Conservation (phyloP, 2,797 vertebrate genomes). For the Craterocephalus amniculus region DNA sequence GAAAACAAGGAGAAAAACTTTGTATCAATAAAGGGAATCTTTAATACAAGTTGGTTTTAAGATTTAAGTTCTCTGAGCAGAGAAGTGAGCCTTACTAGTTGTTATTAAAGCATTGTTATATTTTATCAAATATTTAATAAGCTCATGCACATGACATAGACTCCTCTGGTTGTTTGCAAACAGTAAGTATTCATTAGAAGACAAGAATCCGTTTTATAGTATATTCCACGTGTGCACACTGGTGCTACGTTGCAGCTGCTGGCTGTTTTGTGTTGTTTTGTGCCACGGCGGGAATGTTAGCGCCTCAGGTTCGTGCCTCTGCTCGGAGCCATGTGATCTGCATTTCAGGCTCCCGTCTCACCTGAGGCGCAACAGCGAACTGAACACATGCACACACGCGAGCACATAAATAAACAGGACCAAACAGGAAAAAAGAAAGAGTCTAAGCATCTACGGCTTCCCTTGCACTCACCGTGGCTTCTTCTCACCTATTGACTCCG, state of each 20-base stretch:
- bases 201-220: too few species aligned
- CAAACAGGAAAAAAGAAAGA: slow-evolving; percentile 2
- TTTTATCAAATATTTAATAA: slow-evolving; percentile 1
- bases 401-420: background rate
- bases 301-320: slow-evolving; percentile 40
- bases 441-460: background rate
- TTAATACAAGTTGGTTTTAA: background rate
- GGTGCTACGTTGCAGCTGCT: background rate
- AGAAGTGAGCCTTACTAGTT: background rate
- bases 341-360: slow-evolving; percentile 62
- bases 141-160: background rate
- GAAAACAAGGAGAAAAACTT: background rate
- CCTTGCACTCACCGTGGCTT: slow-evolving; percentile 25
- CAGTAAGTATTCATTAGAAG: background rate
- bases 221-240: background rate
- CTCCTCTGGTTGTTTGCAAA: background rate
- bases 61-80: background rate
- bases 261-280: slow-evolving; percentile 16
- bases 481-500: slow-evolving; percentile 36
- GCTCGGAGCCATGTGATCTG: slow-evolving; percentile 62
- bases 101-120: background rate
- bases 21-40: background rate
- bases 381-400: slow-evolving; percentile 18
- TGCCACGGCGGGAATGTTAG: slow-evolving; percentile 33
- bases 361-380: slow-evolving; percentile 34